phyloP scores from a whole-genome alignment of 30 jellyfish, hydroid and myxozoan genomes.

The Nemopilema nomurai region DNA sequence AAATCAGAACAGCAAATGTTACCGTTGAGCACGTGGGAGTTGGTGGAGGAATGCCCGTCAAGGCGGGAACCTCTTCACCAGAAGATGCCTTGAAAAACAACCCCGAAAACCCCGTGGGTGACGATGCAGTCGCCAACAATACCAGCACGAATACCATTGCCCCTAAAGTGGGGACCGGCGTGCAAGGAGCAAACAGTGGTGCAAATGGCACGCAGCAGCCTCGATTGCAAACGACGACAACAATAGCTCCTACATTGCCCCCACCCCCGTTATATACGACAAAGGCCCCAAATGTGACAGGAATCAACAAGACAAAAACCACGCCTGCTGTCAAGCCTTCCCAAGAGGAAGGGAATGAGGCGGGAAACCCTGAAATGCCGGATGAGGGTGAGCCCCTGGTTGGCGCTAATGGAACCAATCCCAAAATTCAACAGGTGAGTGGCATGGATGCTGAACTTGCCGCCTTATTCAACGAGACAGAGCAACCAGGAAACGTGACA shows the following conservation, averaged over 20 bases:
- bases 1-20: slow-evolving; percentile 43
- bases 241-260: slow-evolving; percentile 63
- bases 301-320: not conserved
- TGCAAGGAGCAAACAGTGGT: not conserved
- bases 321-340: not conserved
- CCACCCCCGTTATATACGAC: slow-evolving; percentile 55
- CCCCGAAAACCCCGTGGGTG: slow-evolving; percentile 52
- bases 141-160: not conserved
- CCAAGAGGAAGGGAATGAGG: not conserved
- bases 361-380: slow-evolving; percentile 55
- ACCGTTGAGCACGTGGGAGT: slow-evolving; percentile 23
- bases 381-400: slow-evolving; percentile 36
- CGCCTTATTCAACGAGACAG: not conserved
- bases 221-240: slow-evolving; percentile 5
- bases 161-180: not conserved
- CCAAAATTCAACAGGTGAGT: slow-evolving; percentile 1
- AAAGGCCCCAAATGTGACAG: slow-evolving; percentile 8
- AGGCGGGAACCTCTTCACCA: not conserved
- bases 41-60: not conserved
- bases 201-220: not conserved
- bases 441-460: not conserved
- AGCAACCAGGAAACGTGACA: slow-evolving; percentile 2
- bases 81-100: slow-evolving; percentile 41
- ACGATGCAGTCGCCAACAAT: slow-evolving; percentile 11
- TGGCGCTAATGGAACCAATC: slow-evolving; percentile 25